Conservation (phyloP, 2,888 invertebrate species). For the Caenorhabditis sp. region DNA sequence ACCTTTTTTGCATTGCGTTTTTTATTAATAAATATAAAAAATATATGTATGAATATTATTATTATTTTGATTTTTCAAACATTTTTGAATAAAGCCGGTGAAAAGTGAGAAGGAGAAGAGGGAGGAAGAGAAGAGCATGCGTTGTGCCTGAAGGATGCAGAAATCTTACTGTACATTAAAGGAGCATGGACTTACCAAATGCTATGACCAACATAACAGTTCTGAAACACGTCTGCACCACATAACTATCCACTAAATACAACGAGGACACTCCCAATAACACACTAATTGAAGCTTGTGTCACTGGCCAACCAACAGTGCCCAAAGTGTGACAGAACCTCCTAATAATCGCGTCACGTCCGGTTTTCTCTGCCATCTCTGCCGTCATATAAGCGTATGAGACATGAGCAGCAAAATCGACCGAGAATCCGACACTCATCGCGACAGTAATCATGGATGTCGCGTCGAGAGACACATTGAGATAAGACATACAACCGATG, state of each 20-base stretch:
- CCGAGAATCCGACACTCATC: conserved; percentile 67
- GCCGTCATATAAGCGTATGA: conserved; percentile 64
- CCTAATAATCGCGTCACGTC: conserved; percentile 8
- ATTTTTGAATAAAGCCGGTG: conserved; percentile 15
- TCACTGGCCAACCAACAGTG: conserved; percentile 64
- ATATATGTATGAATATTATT: neutral
- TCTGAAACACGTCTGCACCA: conserved; percentile 66
- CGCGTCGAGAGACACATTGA: conserved; percentile 60
- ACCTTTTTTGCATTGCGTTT: neutral
- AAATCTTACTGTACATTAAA: too few relatives aligned
- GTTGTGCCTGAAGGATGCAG: conserved; percentile 56
- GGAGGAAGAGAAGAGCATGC: conserved; percentile 63
- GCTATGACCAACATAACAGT: conserved; percentile 61
- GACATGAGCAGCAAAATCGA: conserved; percentile 66
- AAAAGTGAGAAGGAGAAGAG: conserved; percentile 47
- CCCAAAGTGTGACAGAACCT: conserved; percentile 49
- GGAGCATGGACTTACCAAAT: conserved; percentile 57
- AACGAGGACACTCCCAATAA: conserved; percentile 60
- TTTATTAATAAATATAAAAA: neutral
- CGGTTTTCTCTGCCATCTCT: conserved; percentile 14
- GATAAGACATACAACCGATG: conserved; percentile 58
- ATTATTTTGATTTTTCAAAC: neutral
- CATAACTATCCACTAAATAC: conserved; percentile 58
- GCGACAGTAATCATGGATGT: conserved; percentile 69
- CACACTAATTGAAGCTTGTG: conserved; percentile 59